Evolutionary conservation across 2,888 invertebrate species (phyloP), one percentile per base, ranked within the genome.

Genomic region (Nomada goodeniana): DNA sequence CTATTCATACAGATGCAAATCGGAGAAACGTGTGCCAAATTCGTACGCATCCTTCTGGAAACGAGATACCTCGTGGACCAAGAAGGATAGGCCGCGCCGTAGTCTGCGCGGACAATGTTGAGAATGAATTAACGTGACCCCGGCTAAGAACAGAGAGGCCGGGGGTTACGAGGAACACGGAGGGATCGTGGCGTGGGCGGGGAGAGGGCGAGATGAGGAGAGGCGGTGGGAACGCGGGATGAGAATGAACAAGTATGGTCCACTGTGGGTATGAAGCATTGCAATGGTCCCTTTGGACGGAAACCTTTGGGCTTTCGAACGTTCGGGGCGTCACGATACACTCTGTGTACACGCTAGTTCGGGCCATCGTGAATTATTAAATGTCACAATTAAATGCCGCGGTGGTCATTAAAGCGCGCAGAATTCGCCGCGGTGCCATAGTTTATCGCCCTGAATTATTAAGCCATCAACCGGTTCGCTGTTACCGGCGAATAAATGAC

Each of bases 1-100:
- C 89, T 89, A 89, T 89, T 89, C 89, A 90, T 89, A 89, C 89
- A 88, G 90, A 89, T 89, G 89, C 89, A 89, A 89, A 89, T 89
- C 85, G 88, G 86, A 90, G 90, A 88, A 89, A 90, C 89, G 90
- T 88, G 90, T 90, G 90, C 87, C 88, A 88, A 89, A 89, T 90
- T 89, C 89, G 82, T 90, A 90, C 89, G 88, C 89, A 90, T 90
- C 90, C 90, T 89, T 88, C 85, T 87, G 86, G 88, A 87, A 89
- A 84, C 85, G 84, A 86, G 87, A 87, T 87, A 88, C 76, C 80
- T 83, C 87, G 78, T 50, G 86, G 68, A 57, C 72, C 67, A 72
- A 80, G 86, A 80, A 80, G 83, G 85, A 83, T 76, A 77, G 88
- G 64, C 71, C 74, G 72, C 73, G 65, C 65, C 76, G 77, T 78